Percentiles rank a stretch among this genome's conserved stretches.
phyloP scores from a whole-genome alignment of 2,797 vertebrate species.

The Myiothlypis chrysogaster region DNA sequence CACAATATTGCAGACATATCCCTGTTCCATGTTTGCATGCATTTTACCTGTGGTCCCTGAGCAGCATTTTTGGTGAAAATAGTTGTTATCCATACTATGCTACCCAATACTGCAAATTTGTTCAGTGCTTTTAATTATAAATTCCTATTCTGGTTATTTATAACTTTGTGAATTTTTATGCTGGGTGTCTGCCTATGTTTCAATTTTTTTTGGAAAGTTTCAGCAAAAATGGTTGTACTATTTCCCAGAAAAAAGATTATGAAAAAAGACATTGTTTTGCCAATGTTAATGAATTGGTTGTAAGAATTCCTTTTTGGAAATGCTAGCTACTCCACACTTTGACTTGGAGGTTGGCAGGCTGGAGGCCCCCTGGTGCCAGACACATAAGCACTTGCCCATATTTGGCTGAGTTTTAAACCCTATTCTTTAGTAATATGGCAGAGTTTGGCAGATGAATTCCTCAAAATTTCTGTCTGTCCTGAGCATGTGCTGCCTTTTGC shows the following conservation, averaged over 20 bases:
- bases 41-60: background rate
- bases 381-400: slow-evolving; percentile 49
- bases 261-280: slow-evolving; percentile 55
- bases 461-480: slow-evolving; percentile 16
- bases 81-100: background rate
- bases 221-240: slow-evolving; percentile 22
- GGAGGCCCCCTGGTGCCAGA: slow-evolving; percentile 14
- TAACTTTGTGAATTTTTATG: slow-evolving; percentile 30
- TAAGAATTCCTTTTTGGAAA: slow-evolving; percentile 48
- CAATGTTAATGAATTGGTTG: slow-evolving; percentile 64
- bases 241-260: slow-evolving; percentile 67
- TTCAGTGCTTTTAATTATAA: slow-evolving; percentile 26
- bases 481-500: background rate
- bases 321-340: slow-evolving; percentile 3
- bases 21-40: background rate
- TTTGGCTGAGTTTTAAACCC: slow-evolving; percentile 28
- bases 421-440: slow-evolving; percentile 25
- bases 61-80: background rate
- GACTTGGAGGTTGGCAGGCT: slow-evolving; percentile 46
- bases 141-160: slow-evolving; percentile 8
- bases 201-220: slow-evolving; percentile 54
- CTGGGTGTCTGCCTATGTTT: slow-evolving; percentile 46
- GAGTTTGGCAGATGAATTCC: slow-evolving; percentile 6
- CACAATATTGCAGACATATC: background rate
- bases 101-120: background rate